phyloP scores from a whole-genome alignment of 2,797 vertebrate species.

The Pelodytes ibericus region DNA sequence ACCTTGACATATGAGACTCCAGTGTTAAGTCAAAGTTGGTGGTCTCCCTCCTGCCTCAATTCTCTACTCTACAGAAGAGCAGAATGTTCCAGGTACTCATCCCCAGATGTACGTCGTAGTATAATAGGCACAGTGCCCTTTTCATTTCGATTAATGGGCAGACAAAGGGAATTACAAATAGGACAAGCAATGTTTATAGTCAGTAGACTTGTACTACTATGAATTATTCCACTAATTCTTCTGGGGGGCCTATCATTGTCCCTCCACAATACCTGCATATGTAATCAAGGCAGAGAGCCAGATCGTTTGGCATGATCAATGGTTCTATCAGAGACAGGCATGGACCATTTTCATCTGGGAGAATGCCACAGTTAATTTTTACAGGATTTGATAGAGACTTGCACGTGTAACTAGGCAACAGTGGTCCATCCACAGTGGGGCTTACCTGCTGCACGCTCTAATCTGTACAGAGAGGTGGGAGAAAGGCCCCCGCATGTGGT shows the following conservation, averaged over 20 bases:
- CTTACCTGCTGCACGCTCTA: neutral
- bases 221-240: constrained; percentile 1
- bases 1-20: too few species aligned
- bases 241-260: neutral
- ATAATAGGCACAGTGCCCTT: neutral
- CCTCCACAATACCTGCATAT: constrained; percentile 8
- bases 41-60: too few species aligned
- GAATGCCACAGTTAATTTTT: constrained; percentile 44
- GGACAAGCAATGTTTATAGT: neutral
- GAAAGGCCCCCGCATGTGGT: neutral
- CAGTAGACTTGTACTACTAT: neutral
- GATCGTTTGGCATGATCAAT: constrained; percentile 50
- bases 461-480: neutral
- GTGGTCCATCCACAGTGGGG: constrained; percentile 3
- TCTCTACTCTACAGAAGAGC: too few species aligned
- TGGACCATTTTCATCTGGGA: constrained; percentile 44
- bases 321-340: constrained; percentile 22
- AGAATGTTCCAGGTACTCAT: too few species aligned
- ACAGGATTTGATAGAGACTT: constrained; percentile 37
- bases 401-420: constrained; percentile 35
- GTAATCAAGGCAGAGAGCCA: constrained; percentile 41
- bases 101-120: too few species aligned
- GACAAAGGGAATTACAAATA: neutral
- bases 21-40: too few species aligned
- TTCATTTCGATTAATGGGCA: neutral